Base-by-base conservation (phyloP, 2,797 vertebrate species). In the Podarcis siculus region DNA sequence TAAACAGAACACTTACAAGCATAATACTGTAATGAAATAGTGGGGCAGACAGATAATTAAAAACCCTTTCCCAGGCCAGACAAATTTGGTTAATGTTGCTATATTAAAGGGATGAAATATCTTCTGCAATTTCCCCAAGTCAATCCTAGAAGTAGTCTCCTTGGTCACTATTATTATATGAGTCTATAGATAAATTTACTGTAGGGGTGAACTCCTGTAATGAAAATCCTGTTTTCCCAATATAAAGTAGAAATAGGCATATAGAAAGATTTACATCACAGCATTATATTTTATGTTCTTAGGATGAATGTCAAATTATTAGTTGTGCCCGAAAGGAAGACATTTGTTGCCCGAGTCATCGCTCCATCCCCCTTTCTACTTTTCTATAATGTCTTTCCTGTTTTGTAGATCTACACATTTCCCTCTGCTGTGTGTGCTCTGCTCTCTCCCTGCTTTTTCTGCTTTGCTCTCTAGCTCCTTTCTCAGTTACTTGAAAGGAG, bases 371-470 rank as follows among this genome's bases (percentile, higher is more conserved):
- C 87, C 1, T 86, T 89, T 37, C 55, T 72, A 4, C 87, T 1
- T 86, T 89, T 37, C 64, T 72, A 4, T 67, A 82, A 0, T 67
- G 17, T 35, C 85, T 93, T 91, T 85, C 37, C 90, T 89, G 85
- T 8, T 13, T 37, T 30, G 42, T 75, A 87, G 90, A 23, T 39
- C 69, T 69, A 23, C 13, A 4, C 0, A 3, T 58, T 1, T 79
- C 55, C 79, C 90, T 61, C 76, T 92, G 2, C 5, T 79, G n/a
- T 87, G 15, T 42, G 35, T 58, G 89, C 92, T 67, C 23, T 76
- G 67, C 87, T 89, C 27, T 55, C 2, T 49, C 88, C 27, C 79
- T 78, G 67, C 35, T 30, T n/a, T 58, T 89, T 49, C 12, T 82
- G 5, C 45, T 64, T 90, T 87, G 8, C 85, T 64, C 0, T 88